Evolutionary conservation across 2,888 invertebrate species (phyloP).

Genomic region (Lasioglossum lativentre): DNA sequence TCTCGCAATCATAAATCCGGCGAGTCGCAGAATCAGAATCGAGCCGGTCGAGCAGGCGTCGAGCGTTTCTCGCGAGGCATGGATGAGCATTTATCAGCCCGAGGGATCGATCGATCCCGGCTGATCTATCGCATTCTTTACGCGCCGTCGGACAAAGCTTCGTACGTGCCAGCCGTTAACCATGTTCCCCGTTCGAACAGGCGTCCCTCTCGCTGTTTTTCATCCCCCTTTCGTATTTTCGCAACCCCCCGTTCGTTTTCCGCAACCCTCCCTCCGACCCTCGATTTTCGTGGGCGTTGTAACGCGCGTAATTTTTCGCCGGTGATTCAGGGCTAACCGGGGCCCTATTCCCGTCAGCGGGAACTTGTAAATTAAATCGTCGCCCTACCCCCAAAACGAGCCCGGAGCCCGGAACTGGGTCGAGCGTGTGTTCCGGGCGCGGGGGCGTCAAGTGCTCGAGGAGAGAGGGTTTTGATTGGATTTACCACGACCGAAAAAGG

Average conservation of each 20-base stretch:
- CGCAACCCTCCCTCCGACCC: background rate
- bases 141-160: slow-evolving; percentile 47
- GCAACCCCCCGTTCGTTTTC: background rate
- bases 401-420: slow-evolving; percentile 39
- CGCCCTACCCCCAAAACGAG: slow-evolving; percentile 20
- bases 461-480: slow-evolving; percentile 50
- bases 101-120: slow-evolving; percentile 41
- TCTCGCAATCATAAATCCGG: slow-evolving; percentile 52
- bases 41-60: background rate
- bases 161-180: slow-evolving; percentile 49
- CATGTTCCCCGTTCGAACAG: background rate
- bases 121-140: slow-evolving; percentile 60
- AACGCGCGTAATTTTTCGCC: slow-evolving; percentile 9
- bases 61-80: slow-evolving; percentile 23
- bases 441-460: slow-evolving; percentile 31
- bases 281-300: background rate
- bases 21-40: background rate
- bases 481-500: slow-evolving; percentile 48
- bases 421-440: slow-evolving; percentile 27
- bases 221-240: background rate
- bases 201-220: background rate
- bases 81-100: slow-evolving; percentile 50
- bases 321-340: slow-evolving; percentile 24
- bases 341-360: slow-evolving; percentile 6
- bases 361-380: slow-evolving; percentile 60